Percentiles rank a stretch among this genome's conserved stretches.
phyloP scores from a whole-genome alignment of 1,140 invertebrate species.

The Drosophila sproati region DNA sequence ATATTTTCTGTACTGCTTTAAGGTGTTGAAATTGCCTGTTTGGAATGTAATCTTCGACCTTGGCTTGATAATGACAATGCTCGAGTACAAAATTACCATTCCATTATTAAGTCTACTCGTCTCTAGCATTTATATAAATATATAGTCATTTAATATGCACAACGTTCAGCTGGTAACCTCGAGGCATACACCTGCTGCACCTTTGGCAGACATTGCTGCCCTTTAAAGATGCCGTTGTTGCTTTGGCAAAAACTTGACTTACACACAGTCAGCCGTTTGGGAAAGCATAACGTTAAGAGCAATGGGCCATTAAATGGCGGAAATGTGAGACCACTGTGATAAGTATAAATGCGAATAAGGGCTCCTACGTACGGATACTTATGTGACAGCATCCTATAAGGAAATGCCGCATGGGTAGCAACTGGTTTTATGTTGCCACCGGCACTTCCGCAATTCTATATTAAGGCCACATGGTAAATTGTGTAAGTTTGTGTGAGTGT shows the following conservation, averaged over 20 bases:
- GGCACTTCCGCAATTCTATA: conserved; percentile 11
- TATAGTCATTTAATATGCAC: conserved; percentile 1
- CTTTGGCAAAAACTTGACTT: neutral
- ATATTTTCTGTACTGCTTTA: no score
- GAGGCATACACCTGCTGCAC: conserved; percentile 39
- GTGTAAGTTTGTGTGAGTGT: neutral
- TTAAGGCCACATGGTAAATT: conserved; percentile 8
- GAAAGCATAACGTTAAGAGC: conserved; percentile 42
- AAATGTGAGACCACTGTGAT: conserved; percentile 43
- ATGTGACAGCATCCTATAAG: conserved; percentile 11
- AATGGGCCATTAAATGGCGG: conserved; percentile 56
- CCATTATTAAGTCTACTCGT: neutral
- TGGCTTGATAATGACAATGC: neutral
- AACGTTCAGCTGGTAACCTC: conserved; percentile 15
- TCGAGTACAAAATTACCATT: neutral
- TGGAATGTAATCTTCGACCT: no score
- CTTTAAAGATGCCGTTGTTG: conserved; percentile 29
- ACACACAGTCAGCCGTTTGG: conserved; percentile 13
- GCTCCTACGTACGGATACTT: conserved; percentile 18
- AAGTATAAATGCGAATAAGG: conserved; percentile 20
- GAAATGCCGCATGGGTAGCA: conserved; percentile 2
- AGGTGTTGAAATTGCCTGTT: no score
- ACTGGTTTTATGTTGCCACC: conserved; percentile 29
- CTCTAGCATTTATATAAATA: neutral
- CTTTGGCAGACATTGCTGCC: conserved; percentile 40